Evolutionary conservation across 2,888 invertebrate genomes (phyloP).

Genomic region (Drosophila anomalipes): DNA sequence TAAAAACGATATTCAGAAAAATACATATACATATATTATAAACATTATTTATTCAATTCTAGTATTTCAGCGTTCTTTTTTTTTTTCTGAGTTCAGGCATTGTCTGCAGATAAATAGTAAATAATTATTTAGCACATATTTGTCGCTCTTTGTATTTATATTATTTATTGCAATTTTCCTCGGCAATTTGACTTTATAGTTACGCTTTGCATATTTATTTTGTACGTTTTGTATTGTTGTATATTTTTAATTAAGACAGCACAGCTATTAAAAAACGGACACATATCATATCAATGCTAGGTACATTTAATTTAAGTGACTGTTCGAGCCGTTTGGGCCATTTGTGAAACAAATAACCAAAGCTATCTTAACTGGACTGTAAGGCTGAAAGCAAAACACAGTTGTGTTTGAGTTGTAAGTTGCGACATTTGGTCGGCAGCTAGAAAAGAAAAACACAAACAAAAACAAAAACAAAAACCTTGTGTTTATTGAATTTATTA

Average conservation of each 20-base stretch:
- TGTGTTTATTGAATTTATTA: slow-evolving; percentile 37
- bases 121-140: slow-evolving; percentile 60
- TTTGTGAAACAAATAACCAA: not conserved
- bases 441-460: not conserved
- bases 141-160: slow-evolving; percentile 39
- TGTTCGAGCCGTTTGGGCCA: not conserved
- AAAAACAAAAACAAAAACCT: not conserved
- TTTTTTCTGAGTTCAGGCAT: not conserved
- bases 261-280: slow-evolving; percentile 56
- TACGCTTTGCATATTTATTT: slow-evolving; percentile 18
- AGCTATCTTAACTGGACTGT: slow-evolving; percentile 9
- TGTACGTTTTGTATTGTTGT: slow-evolving; percentile 7
- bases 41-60: slow-evolving; percentile 41
- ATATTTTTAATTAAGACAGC: slow-evolving; percentile 54
- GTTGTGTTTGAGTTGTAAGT: slow-evolving; percentile 62
- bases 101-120: slow-evolving; percentile 49
- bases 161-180: slow-evolving; percentile 41
- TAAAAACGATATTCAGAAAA: slow-evolving; percentile 35
- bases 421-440: slow-evolving; percentile 31
- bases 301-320: slow-evolving; percentile 15
- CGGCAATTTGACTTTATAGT: slow-evolving; percentile 34
- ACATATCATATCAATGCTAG: slow-evolving; percentile 23
- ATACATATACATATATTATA: slow-evolving; percentile 3
- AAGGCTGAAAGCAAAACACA: slow-evolving; percentile 30
- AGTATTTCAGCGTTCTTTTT: not conserved